These are phyloP conservation scores for Halocynthia aurantium DNA, from an alignment of 23 tunicate species.

Conservation along the genomic window DNA sequence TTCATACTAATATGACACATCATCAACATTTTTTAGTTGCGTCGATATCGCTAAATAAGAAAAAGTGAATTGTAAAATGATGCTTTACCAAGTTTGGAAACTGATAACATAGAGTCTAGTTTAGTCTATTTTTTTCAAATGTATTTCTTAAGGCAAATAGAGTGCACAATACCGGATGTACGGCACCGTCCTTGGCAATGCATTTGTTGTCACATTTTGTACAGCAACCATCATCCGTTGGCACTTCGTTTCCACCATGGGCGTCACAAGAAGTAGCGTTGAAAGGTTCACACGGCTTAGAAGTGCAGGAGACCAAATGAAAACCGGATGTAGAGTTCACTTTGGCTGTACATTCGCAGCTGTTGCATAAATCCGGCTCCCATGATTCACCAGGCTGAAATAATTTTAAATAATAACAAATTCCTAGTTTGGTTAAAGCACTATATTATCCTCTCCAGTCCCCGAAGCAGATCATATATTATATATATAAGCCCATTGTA, in stretches of 20 bases:
- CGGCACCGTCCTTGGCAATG: slow-evolving; percentile 50
- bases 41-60: too few relatives aligned
- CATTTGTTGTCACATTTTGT: slow-evolving; percentile 70
- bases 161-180: slow-evolving; percentile 28
- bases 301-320: slow-evolving; percentile 42
- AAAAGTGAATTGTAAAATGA: too few relatives aligned
- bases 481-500: neutral
- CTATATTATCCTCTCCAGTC: neutral
- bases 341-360: slow-evolving; percentile 28
- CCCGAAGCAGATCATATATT: too few relatives aligned
- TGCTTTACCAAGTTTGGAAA: too few relatives aligned
- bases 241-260: slow-evolving; percentile 51
- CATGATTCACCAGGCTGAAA: slow-evolving; percentile 64
- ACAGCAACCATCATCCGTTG: slow-evolving; percentile 87
- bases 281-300: slow-evolving; percentile 48
- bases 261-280: slow-evolving; percentile 39
- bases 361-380: slow-evolving; percentile 40
- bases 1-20: too few relatives aligned
- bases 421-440: neutral
- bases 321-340: slow-evolving; percentile 65
- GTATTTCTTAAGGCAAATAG: too few relatives aligned
- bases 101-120: too few relatives aligned
- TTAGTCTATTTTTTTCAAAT: too few relatives aligned
- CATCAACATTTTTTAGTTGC: too few relatives aligned
- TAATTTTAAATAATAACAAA: neutral